These are phyloP conservation scores for Amblyornis subalaris DNA, from an alignment of 2,113 vertebrate species.

Conservation along the genomic window DNA sequence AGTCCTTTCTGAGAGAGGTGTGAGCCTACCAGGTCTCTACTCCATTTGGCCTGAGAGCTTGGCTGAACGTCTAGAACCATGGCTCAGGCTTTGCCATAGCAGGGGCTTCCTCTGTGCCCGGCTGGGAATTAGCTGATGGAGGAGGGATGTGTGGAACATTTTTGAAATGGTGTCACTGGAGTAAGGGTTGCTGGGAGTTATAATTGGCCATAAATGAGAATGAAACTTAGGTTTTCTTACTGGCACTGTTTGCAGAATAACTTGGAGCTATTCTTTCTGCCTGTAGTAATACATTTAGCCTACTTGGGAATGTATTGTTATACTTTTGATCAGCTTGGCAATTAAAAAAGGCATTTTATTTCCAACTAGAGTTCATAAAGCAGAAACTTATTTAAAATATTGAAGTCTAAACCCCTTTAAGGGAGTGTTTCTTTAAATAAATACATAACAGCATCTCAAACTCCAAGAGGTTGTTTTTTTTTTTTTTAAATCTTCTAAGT, in stretches of 20 bases:
- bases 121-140: background rate
- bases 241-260: background rate
- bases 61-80: background rate
- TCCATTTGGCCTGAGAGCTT: background rate
- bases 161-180: background rate
- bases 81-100: background rate
- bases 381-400: background rate
- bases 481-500: conserved; percentile 10
- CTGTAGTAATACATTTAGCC: background rate
- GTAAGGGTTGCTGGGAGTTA: background rate
- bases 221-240: background rate
- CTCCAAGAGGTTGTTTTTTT: background rate
- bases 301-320: background rate
- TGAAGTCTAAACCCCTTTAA: background rate
- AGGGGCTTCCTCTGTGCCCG: background rate
- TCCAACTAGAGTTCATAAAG: background rate
- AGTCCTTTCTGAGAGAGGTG: background rate
- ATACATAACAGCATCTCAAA: background rate
- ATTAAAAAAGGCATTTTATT: background rate
- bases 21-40: background rate
- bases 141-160: background rate
- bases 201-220: background rate
- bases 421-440: conserved; percentile 23
- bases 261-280: background rate
- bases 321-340: background rate